Conservation (phyloP, 2,797 vertebrate genomes). For the Periparus ater region DNA sequence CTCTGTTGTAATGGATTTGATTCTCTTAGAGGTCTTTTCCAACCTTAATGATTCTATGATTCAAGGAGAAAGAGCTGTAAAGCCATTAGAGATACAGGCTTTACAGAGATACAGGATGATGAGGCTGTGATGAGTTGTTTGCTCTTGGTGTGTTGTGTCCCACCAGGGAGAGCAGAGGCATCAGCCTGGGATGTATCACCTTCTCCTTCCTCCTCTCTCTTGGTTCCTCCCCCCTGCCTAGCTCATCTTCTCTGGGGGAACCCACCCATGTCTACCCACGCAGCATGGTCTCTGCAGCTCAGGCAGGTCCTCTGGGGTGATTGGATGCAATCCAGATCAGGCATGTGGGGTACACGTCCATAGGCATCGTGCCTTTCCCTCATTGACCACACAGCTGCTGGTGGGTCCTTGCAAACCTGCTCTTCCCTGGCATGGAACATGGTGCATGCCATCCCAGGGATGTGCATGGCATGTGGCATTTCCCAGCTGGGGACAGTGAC, state of each 20-base stretch:
- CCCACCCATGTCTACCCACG: background rate
- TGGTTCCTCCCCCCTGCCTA: background rate
- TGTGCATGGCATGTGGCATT: background rate
- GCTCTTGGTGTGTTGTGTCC: background rate
- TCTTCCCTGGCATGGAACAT: background rate
- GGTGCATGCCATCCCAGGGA: background rate
- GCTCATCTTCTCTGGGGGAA: background rate
- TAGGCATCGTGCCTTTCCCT: background rate
- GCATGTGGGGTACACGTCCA: background rate
- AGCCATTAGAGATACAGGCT: background rate
- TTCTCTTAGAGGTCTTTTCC: background rate
- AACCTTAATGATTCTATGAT: background rate
- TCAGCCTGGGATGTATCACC: background rate
- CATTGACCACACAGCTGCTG: background rate
- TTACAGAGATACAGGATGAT: background rate
- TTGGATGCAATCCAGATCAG: background rate
- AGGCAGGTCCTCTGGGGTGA: background rate
- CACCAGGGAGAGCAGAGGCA: background rate
- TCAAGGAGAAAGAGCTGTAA: background rate
- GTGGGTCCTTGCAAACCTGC: background rate
- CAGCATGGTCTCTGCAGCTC: background rate
- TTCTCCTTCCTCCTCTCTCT: background rate
- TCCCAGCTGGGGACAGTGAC: background rate
- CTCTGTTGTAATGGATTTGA: background rate
- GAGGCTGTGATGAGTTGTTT: background rate